Evolutionary conservation across 2,888 invertebrate species (phyloP), one percentile per base, ranked within the genome.

Genomic region (Acholoe squamosa): DNA sequence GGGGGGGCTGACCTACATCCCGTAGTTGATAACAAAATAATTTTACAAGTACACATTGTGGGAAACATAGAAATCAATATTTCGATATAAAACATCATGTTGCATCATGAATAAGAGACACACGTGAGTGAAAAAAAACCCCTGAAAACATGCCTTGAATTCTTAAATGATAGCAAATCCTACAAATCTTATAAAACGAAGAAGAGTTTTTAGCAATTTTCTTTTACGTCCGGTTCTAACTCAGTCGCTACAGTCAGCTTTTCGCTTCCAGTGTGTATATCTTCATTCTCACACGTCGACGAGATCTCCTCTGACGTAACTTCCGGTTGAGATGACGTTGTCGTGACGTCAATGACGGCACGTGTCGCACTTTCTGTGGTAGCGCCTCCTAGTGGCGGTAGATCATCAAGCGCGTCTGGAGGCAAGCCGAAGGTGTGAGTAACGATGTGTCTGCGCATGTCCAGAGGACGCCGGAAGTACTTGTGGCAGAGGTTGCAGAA

Each of bases 401-500:
- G 22, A 28, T 86, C 56, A 19, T 86, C 86, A 22, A 86, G 54
- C 19, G 86, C 28, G 33, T 86, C 86, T n/a, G 33, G 31, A 1
- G 86, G 54, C 14, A 86, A 54, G 10, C 54, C 86, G 56, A 86
- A 52, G 0, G 54, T 86, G 52, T 86, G 86, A 22, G 86, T 86
- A 10, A 86, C 31, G 52, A 86, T 52, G 56, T 86, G 52, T 31
- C 54, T 52, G 86, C 86, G 86, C 86, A 86, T 16, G 56, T 86
- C 86, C 19, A 76, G 76, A 7, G 14, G 28, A 0, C 84, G 22
- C 51, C 84, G 84, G 52, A 84, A 84, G 86, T 86, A 86, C 86
- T 54, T 52, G 16, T 54, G 86, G 19, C 86, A 86, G 52, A 86
- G 56, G 54, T 54, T 28, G 28, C 86, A 86, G 86, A 86, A 86